phyloP scores from a whole-genome alignment of 2,113 vertebrate genomes.

The Etia nguti region DNA sequence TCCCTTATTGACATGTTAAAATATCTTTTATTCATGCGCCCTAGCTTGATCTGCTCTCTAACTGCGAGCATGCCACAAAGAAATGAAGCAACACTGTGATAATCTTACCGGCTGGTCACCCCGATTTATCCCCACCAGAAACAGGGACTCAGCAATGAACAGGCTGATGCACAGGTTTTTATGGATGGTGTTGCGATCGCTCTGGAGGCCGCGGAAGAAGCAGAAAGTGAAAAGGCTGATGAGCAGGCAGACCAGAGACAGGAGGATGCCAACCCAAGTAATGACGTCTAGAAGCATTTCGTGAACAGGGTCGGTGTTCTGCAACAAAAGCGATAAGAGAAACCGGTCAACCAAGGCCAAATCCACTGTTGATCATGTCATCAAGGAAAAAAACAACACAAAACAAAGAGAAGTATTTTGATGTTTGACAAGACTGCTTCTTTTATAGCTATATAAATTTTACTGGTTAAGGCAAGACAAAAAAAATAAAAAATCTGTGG shows the following conservation, averaged over 20 bases:
- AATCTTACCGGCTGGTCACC: slow-evolving; percentile 91
- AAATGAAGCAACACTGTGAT: not conserved
- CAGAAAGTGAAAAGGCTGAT: slow-evolving; percentile 99
- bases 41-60: not conserved
- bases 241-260: slow-evolving; percentile 96
- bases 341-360: not conserved
- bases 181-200: slow-evolving; percentile 97
- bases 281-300: slow-evolving; percentile 95
- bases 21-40: accelerated
- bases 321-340: not conserved
- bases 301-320: slow-evolving; percentile 87
- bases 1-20: not conserved
- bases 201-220: slow-evolving; percentile 97
- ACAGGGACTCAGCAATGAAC: slow-evolving; percentile 94
- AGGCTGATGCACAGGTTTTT: slow-evolving; percentile 97
- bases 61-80: not conserved
- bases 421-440: not conserved
- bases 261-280: slow-evolving; percentile 96
- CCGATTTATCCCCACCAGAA: slow-evolving; percentile 95
- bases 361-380: not conserved
- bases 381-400: not conserved
- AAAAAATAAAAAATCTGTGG: not conserved
- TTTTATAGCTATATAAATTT: not conserved
- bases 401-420: not conserved
- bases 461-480: not conserved